Conservation (phyloP, 2,888 invertebrate genomes). For the Acrobasis suavella region DNA sequence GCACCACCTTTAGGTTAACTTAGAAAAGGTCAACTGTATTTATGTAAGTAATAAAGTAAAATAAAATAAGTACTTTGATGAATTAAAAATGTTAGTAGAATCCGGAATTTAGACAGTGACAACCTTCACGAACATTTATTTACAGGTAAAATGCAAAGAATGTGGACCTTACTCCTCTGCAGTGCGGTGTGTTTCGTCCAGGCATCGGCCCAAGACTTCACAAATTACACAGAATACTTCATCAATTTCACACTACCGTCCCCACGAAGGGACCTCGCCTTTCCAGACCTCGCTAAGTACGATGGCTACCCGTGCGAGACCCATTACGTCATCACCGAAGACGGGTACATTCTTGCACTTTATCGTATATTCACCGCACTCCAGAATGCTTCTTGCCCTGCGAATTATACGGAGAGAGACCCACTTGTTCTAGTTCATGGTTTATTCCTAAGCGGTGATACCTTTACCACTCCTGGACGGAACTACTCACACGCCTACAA, state of each 20-base stretch:
- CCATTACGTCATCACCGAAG: slow-evolving; percentile 41
- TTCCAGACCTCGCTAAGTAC: slow-evolving; percentile 37
- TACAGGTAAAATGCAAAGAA: not conserved
- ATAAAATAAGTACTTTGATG: too few relatives aligned
- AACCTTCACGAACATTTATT: not conserved
- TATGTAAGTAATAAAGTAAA: too few relatives aligned
- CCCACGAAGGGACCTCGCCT: slow-evolving; percentile 35
- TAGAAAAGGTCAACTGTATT: too few relatives aligned
- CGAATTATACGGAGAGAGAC: not conserved
- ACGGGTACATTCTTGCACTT: slow-evolving; percentile 44
- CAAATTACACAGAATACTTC: not conserved
- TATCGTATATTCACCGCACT: slow-evolving; percentile 34
- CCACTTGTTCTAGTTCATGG: slow-evolving; percentile 38
- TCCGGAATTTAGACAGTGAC: too few relatives aligned
- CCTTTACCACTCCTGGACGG: slow-evolving; percentile 41
- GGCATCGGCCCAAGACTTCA: not conserved
- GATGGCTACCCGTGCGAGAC: slow-evolving; percentile 39
- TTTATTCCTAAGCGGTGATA: slow-evolving; percentile 38
- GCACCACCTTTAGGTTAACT: too few relatives aligned
- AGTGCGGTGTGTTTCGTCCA: not conserved
- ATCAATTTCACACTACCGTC: slow-evolving; percentile 17
- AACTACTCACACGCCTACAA: slow-evolving; percentile 40
- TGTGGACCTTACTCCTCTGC: not conserved
- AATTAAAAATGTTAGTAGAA: too few relatives aligned
- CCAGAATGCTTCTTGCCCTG: not conserved